Evolutionary conservation across 2,797 vertebrate genomes (phyloP).

Genomic region (Coregonus sp.): DNA sequence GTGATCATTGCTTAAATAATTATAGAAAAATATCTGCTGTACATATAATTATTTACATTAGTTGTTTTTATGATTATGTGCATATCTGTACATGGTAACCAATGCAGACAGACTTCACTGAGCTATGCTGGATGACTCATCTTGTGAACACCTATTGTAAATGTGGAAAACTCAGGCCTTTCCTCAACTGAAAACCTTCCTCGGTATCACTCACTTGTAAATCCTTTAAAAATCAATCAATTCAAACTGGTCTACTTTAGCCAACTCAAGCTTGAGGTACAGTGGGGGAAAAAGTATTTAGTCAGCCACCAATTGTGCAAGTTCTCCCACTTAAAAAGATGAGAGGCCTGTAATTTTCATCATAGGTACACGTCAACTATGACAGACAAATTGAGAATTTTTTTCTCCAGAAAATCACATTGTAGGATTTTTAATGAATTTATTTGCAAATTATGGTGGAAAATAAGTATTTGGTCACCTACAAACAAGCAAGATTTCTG

Average conservation of each 20-base stretch:
- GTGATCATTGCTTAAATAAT: constrained; percentile 92
- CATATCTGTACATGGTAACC: constrained; percentile 33
- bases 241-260: neutral
- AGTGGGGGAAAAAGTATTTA: too few species aligned
- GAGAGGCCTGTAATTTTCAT: too few species aligned
- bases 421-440: too few species aligned
- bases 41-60: constrained; percentile 93
- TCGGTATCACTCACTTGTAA: neutral
- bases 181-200: neutral
- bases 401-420: too few species aligned
- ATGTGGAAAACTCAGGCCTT: neutral
- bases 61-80: constrained; percentile 59
- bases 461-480: too few species aligned
- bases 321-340: too few species aligned
- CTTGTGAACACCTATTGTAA: neutral
- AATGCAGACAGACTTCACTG: neutral
- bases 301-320: too few species aligned
- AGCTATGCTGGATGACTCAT: neutral
- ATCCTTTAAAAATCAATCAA: neutral
- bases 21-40: constrained; percentile 91
- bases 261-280: neutral
- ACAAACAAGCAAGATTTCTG: too few species aligned
- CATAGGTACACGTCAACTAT: too few species aligned
- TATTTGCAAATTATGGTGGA: too few species aligned
- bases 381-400: too few species aligned